Conservation (phyloP, 2,888 invertebrate genomes). For the Drosophila greeni region DNA sequence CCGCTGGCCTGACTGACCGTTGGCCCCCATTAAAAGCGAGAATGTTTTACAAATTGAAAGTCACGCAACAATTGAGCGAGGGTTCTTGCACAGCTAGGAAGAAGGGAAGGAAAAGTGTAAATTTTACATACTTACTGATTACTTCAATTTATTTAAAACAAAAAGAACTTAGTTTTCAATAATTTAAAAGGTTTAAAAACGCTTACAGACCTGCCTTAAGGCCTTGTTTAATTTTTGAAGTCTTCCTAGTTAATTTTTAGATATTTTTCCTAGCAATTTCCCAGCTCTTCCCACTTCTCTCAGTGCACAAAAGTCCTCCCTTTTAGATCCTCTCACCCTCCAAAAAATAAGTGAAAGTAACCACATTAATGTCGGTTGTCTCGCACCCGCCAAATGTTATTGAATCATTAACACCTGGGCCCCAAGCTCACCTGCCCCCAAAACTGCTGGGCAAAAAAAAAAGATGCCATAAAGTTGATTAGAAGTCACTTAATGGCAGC, state of each 20-base stretch:
- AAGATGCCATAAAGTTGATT: constrained; percentile 71
- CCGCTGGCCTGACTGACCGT: constrained; percentile 6
- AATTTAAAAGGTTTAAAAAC: neutral
- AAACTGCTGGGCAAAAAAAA: constrained; percentile 3
- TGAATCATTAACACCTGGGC: constrained; percentile 71
- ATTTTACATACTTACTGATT: neutral
- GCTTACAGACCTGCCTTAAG: no score
- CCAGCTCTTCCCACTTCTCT: neutral
- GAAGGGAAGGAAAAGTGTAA: neutral
- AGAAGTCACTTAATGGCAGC: constrained; percentile 71
- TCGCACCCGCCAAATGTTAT: constrained; percentile 67
- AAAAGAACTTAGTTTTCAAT: neutral
- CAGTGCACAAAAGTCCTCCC: neutral
- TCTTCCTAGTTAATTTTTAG: no score
- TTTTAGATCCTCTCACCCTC: neutral
- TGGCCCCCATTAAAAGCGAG: constrained; percentile 31
- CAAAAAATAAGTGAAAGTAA: constrained; percentile 39
- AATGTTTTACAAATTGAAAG: constrained; percentile 75
- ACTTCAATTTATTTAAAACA: neutral
- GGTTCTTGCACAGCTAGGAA: neutral
- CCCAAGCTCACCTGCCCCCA: constrained; percentile 11
- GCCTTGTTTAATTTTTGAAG: no score
- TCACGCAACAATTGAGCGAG: constrained; percentile 73
- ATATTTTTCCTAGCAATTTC: neutral
- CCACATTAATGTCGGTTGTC: constrained; percentile 67